Conservation (phyloP, 92 coral and sea anemone genomes). For the Hydrozoanthus gracilis region DNA sequence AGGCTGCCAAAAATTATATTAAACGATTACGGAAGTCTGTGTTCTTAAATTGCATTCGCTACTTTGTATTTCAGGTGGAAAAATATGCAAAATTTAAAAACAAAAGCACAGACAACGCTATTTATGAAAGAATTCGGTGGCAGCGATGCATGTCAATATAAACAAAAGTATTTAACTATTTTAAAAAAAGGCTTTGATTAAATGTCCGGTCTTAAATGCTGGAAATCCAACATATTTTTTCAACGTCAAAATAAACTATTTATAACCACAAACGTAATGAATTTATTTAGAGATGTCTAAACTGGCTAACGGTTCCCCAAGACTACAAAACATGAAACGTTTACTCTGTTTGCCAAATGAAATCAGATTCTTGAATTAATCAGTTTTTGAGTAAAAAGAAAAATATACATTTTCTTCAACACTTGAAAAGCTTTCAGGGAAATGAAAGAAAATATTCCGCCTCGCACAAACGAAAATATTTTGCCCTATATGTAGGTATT, state of each 20-base stretch:
- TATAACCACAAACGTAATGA: slow-evolving; percentile 34
- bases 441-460: not conserved
- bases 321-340: not conserved
- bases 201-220: not conserved
- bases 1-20: too few relatives aligned
- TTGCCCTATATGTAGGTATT: too few relatives aligned
- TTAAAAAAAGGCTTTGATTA: not conserved
- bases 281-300: not conserved
- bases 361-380: not conserved
- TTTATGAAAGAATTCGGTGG: too few relatives aligned
- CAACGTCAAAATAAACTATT: slow-evolving; percentile 36
- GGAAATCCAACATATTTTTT: not conserved
- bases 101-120: too few relatives aligned
- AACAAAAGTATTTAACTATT: not conserved
- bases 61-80: too few relatives aligned
- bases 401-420: not conserved
- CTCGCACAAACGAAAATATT: too few relatives aligned
- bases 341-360: not conserved
- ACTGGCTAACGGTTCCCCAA: too few relatives aligned
- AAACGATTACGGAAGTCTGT: too few relatives aligned
- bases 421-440: not conserved
- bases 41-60: too few relatives aligned
- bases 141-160: not conserved
- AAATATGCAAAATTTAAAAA: too few relatives aligned
- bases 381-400: too few relatives aligned